phyloP scores from a whole-genome alignment of 2,888 invertebrate genomes.

The Laspeyria flexula region DNA sequence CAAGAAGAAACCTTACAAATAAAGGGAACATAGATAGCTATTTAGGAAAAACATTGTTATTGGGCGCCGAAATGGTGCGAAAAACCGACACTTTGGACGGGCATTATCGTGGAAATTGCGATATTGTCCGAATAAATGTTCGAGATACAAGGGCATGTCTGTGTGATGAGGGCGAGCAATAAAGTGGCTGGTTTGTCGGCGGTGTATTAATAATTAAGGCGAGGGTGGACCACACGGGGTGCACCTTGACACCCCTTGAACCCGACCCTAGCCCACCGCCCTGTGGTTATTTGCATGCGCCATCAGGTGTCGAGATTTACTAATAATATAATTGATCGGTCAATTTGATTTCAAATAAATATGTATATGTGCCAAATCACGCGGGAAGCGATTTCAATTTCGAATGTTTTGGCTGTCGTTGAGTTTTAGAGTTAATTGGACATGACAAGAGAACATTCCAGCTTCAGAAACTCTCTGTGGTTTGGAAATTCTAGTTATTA shows the following conservation, averaged over 20 bases:
- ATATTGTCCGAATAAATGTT: conserved; percentile 31
- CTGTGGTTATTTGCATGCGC: conserved; percentile 49
- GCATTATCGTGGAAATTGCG: conserved; percentile 25
- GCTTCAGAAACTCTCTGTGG: not conserved
- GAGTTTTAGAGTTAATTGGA: not conserved
- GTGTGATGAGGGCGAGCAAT: conserved; percentile 34
- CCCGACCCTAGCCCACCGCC: conserved; percentile 44
- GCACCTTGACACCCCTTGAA: conserved; percentile 64
- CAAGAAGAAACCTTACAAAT: conserved; percentile 12
- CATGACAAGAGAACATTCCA: not conserved
- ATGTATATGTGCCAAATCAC: conserved; percentile 32
- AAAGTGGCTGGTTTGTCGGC: conserved; percentile 41
- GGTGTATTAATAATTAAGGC: conserved; percentile 62
- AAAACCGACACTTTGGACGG: conserved; percentile 23
- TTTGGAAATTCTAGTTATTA: no score
- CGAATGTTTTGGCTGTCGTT: conserved; percentile 15
- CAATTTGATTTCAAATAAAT: conserved; percentile 47
- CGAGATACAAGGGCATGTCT: conserved; percentile 27
- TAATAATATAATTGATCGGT: conserved; percentile 53
- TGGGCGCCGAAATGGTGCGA: conserved; percentile 17
- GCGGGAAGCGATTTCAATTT: conserved; percentile 19
- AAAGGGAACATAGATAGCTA: conserved; percentile 13
- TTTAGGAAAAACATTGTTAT: conserved; percentile 27
- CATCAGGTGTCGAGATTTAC: conserved; percentile 55
- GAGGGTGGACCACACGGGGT: conserved; percentile 43